phyloP scores from a whole-genome alignment of 2,113 vertebrate genomes.

The Vulpes lagopus region DNA sequence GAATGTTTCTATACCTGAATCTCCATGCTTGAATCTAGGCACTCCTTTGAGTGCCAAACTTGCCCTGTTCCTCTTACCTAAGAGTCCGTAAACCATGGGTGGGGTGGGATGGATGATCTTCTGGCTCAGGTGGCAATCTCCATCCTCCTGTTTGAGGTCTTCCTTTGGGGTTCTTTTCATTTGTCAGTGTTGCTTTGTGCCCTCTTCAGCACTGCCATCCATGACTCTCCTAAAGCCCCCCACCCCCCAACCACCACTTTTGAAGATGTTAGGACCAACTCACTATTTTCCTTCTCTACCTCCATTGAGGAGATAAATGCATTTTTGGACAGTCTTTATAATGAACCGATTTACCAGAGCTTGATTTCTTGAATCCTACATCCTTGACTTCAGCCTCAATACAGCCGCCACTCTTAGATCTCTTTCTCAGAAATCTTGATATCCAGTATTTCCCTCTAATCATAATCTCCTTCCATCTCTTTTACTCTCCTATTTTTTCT shows the following conservation, averaged over 20 bases:
- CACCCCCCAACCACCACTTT: neutral
- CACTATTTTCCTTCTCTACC: neutral
- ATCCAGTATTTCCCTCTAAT: neutral
- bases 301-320: neutral
- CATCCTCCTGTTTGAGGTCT: neutral
- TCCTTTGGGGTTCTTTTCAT: neutral
- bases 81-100: neutral
- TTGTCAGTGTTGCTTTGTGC: neutral
- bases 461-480: neutral
- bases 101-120: neutral
- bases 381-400: neutral
- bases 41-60: neutral
- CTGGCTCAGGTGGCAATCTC: neutral
- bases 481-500: neutral
- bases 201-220: neutral
- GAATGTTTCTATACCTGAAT: neutral
- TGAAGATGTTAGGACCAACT: neutral
- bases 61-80: neutral
- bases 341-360: neutral
- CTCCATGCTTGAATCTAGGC: neutral
- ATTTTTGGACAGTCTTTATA: neutral
- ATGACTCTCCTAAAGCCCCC: neutral
- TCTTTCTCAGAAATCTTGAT: neutral
- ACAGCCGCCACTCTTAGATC: neutral
- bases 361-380: neutral